Conservation (phyloP, 2,888 invertebrate species). For the Boloria selene region DNA sequence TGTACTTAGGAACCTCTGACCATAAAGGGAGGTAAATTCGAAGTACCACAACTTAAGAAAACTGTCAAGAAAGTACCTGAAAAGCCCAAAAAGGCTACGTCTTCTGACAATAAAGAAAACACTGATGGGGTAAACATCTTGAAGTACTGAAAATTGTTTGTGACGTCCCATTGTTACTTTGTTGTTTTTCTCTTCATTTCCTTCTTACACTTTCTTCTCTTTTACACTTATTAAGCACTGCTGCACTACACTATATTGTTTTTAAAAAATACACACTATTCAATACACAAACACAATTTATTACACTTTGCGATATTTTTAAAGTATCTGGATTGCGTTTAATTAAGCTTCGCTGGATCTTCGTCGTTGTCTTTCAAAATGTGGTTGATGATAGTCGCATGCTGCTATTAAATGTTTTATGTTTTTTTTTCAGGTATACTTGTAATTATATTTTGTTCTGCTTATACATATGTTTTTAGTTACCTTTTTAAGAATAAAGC, state of each 20-base stretch:
- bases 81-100: constrained; percentile 64
- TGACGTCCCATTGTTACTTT: constrained; percentile 33
- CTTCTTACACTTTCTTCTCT: constrained; percentile 25
- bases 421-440: constrained; percentile 44
- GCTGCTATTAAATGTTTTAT: constrained; percentile 54
- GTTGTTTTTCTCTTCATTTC: constrained; percentile 33
- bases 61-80: constrained; percentile 67
- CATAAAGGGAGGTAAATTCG: constrained; percentile 76
- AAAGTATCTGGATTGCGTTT: constrained; percentile 9
- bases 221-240: constrained; percentile 24
- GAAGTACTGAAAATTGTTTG: constrained; percentile 36
- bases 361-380: constrained; percentile 40
- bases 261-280: constrained; percentile 6
- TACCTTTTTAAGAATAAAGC: no score
- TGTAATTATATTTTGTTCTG: constrained; percentile 14
- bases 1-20: constrained; percentile 73
- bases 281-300: constrained; percentile 2
- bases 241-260: constrained; percentile 24
- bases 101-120: constrained; percentile 50
- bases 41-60: constrained; percentile 77
- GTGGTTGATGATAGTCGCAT: constrained; percentile 65
- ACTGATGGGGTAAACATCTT: constrained; percentile 66
- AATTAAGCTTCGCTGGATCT: constrained; percentile 42
- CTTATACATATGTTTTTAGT: no score
- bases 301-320: constrained; percentile 21